Percentiles rank a stretch among this genome's conserved stretches.
Evolutionary conservation across 1,140 invertebrate genomes (phyloP).

Genomic region (Zophobas morio): DNA sequence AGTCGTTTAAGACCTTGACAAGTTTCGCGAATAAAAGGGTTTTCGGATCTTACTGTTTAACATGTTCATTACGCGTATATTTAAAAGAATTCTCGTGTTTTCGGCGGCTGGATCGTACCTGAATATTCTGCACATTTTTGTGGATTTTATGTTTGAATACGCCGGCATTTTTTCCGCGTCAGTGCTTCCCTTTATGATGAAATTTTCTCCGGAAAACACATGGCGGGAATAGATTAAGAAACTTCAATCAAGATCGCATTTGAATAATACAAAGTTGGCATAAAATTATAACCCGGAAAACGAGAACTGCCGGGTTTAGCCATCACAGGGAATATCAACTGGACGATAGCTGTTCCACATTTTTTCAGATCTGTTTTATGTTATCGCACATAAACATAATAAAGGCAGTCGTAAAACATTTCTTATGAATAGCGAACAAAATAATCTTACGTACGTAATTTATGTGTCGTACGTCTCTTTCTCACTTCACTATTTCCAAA

Average conservation of each 20-base stretch:
- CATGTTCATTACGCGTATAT: background rate
- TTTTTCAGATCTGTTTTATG: constrained; percentile 34
- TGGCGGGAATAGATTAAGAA: constrained; percentile 26
- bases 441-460: constrained; percentile 29
- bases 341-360: constrained; percentile 8
- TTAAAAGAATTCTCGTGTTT: background rate
- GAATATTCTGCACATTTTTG: constrained; percentile 12
- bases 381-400: constrained; percentile 36
- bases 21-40: background rate
- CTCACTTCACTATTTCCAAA: constrained; percentile 12
- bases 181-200: constrained; percentile 26
- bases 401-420: constrained; percentile 33
- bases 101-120: background rate
- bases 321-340: constrained; percentile 9
- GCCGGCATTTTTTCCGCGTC: constrained; percentile 14
- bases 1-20: background rate
- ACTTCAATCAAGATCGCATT: constrained; percentile 38
- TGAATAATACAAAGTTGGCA: constrained; percentile 40
- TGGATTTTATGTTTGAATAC: constrained; percentile 36
- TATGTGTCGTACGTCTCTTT: constrained; percentile 1
- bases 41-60: background rate
- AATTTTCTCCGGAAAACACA: constrained; percentile 29
- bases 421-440: constrained; percentile 32
- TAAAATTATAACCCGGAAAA: constrained; percentile 28
- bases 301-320: constrained; percentile 11